Conservation (phyloP, 2,797 vertebrate genomes). For the Oryzias sinensis region DNA sequence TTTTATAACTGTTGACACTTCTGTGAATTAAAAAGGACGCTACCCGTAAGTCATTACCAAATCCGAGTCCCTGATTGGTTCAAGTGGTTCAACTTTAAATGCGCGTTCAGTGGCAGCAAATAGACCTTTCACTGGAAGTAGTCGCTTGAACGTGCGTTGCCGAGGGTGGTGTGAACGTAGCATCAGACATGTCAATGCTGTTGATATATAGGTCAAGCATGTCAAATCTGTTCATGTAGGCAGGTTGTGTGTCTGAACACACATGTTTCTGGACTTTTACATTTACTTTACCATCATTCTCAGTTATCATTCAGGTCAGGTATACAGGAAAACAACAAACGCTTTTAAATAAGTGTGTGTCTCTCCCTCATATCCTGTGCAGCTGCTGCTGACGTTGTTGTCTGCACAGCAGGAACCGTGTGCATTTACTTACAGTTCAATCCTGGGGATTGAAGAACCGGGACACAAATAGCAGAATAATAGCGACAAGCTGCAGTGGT, state of each 20-base stretch:
- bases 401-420: slow-evolving; percentile 54
- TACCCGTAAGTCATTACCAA: too few species aligned
- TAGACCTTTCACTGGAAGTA: too few species aligned
- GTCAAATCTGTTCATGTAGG: too few species aligned
- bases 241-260: neutral
- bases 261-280: slow-evolving; percentile 8
- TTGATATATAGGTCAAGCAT: too few species aligned
- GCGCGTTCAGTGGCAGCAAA: too few species aligned
- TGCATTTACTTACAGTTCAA: slow-evolving; percentile 44
- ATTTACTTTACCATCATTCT: slow-evolving; percentile 12
- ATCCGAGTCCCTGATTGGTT: too few species aligned
- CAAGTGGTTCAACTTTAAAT: too few species aligned
- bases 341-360: slow-evolving; percentile 28
- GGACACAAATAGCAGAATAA: slow-evolving; percentile 24
- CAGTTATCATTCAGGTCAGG: slow-evolving; percentile 15
- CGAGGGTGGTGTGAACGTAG: too few species aligned
- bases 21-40: too few species aligned
- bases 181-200: too few species aligned
- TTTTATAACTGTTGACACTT: too few species aligned
- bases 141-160: too few species aligned
- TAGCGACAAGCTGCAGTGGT: neutral
- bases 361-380: slow-evolving; percentile 58
- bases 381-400: slow-evolving; percentile 53
- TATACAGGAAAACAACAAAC: slow-evolving; percentile 3
- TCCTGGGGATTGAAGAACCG: slow-evolving; percentile 21